Conservation (phyloP, 1,140 invertebrate genomes). For the Rhagoletis pomonella region DNA sequence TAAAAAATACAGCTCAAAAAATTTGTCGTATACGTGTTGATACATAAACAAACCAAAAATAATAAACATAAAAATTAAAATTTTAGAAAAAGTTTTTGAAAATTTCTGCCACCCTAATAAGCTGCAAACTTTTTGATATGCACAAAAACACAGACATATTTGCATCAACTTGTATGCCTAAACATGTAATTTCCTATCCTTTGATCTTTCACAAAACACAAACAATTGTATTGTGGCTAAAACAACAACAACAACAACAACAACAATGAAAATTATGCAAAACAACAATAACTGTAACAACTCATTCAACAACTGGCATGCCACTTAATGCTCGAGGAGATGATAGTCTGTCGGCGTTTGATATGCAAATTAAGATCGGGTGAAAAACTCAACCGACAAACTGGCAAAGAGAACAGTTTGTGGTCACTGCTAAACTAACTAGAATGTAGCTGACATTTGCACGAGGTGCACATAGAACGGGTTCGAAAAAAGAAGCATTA, state of each 20-base stretch:
- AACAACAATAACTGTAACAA: too few relatives aligned
- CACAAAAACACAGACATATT: not conserved
- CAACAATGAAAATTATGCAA: too few relatives aligned
- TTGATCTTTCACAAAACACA: not conserved
- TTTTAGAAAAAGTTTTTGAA: too few relatives aligned
- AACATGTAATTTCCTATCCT: conserved; percentile 21
- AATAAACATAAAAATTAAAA: too few relatives aligned
- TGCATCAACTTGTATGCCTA: not conserved
- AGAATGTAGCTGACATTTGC: not conserved
- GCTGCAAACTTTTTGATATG: not conserved
- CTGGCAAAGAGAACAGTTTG: not conserved
- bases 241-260: too few relatives aligned
- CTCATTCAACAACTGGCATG: not conserved
- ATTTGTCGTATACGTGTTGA: too few relatives aligned
- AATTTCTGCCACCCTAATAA: not conserved
- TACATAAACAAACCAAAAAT: too few relatives aligned
- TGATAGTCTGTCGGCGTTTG: not conserved
- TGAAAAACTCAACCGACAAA: not conserved
- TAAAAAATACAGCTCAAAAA: too few relatives aligned
- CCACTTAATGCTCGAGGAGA: not conserved
- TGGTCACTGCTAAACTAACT: not conserved
- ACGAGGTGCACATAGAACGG: not conserved
- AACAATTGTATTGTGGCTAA: not conserved
- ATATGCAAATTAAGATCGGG: not conserved
- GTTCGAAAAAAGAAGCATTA: not conserved